phyloP scores from a whole-genome alignment of 2,797 vertebrate species.

The Cynodonichthys magdalenae region DNA sequence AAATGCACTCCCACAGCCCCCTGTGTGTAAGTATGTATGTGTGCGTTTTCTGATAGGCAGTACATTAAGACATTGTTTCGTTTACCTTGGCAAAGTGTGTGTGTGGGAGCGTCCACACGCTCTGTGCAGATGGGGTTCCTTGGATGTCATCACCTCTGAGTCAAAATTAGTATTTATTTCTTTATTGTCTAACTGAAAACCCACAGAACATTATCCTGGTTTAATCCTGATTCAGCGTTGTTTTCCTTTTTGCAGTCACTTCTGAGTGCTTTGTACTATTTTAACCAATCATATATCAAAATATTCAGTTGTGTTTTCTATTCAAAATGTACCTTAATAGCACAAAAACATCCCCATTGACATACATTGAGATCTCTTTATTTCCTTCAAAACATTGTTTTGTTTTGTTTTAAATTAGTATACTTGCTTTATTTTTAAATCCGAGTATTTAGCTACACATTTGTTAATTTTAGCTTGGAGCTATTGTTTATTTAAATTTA shows the following conservation, averaged over 20 bases:
- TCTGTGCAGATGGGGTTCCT: conserved; percentile 29
- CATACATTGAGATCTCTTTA: too few relatives aligned
- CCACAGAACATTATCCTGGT: conserved; percentile 2
- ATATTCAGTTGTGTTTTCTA: too few relatives aligned
- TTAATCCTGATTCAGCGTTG: neutral
- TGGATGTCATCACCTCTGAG: conserved; percentile 39
- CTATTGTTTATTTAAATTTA: too few relatives aligned
- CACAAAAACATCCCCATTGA: too few relatives aligned
- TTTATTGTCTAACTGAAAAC: conserved; percentile 19
- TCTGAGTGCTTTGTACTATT: too few relatives aligned
- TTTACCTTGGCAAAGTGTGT: conserved; percentile 36
- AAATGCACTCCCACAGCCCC: conserved; percentile 44
- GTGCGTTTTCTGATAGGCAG: conserved; percentile 16
- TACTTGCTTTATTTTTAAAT: too few relatives aligned
- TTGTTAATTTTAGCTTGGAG: too few relatives aligned
- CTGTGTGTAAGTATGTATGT: conserved; percentile 17
- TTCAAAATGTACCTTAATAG: neutral
- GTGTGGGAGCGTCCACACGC: conserved; percentile 2
- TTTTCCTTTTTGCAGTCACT: too few relatives aligned
- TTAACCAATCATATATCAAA: too few relatives aligned
- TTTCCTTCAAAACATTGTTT: too few relatives aligned
- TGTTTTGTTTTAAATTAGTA: too few relatives aligned
- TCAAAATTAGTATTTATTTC: conserved; percentile 21
- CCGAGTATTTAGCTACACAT: too few relatives aligned
- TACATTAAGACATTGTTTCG: conserved; percentile 33